A percentile compares a stretch with the other conserved stretches of the same genome.
These are phyloP conservation scores for Phoxinus dragarum DNA, from an alignment of 2,797 vertebrate genomes.

Conservation along the genomic window DNA sequence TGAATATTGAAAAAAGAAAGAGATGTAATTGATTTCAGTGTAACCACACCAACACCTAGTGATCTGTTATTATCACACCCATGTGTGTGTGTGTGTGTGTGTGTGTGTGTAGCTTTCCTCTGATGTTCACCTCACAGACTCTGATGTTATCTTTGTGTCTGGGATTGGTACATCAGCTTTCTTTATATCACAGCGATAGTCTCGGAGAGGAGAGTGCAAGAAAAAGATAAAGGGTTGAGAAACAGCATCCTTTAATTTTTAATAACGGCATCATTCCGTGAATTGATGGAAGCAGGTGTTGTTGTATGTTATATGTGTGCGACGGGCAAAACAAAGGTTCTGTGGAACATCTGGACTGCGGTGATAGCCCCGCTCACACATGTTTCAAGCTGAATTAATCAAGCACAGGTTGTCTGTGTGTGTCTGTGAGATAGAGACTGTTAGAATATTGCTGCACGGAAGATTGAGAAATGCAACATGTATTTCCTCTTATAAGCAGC, in stretches of 20 bases:
- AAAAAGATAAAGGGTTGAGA: constrained; percentile 66
- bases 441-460: neutral
- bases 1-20: constrained; percentile 35
- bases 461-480: constrained; percentile 26
- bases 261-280: constrained; percentile 60
- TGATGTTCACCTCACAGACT: constrained; percentile 56
- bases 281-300: constrained; percentile 63
- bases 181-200: constrained; percentile 66
- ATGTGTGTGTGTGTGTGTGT: constrained; percentile 45
- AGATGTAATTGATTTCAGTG: constrained; percentile 62
- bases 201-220: constrained; percentile 56
- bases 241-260: constrained; percentile 61
- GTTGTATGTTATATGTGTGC: constrained; percentile 13
- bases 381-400: constrained; percentile 77
- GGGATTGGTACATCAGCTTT: constrained; percentile 45
- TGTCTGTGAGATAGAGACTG: constrained; percentile 54
- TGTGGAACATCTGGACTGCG: constrained; percentile 79
- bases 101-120: constrained; percentile 37
- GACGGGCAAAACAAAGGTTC: constrained; percentile 56
- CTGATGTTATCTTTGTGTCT: constrained; percentile 66
- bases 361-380: constrained; percentile 75
- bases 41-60: constrained; percentile 47
- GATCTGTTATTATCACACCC: constrained; percentile 52
- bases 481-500: neutral
- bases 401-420: constrained; percentile 69